Conservation (phyloP, 2,888 invertebrate species). For the Caenorhabditis sinica region DNA sequence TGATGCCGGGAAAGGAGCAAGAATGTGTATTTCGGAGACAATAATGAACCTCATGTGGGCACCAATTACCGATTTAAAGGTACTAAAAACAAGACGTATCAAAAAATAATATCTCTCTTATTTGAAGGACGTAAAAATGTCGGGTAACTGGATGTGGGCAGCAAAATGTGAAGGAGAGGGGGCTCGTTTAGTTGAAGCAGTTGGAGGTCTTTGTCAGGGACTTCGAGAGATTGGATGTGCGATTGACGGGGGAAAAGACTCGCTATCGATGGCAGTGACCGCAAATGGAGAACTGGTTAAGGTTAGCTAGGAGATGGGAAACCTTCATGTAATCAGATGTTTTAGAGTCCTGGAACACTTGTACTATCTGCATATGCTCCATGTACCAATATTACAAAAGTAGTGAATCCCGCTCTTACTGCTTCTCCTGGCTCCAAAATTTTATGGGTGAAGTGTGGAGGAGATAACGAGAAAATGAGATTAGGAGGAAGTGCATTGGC, state of each 20-base stretch:
- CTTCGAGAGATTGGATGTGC: conserved; percentile 92
- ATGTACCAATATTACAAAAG: conserved; percentile 91
- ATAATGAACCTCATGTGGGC: conserved; percentile 93
- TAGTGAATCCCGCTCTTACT: conserved; percentile 94
- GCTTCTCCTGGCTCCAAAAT: conserved; percentile 81
- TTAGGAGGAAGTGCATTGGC: conserved; percentile 95
- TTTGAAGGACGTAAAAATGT: conserved; percentile 93
- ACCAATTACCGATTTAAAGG: conserved; percentile 86
- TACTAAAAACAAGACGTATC: neutral
- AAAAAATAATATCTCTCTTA: conserved; percentile 2
- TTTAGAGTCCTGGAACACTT: conserved; percentile 89
- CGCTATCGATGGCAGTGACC: conserved; percentile 96
- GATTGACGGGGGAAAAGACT: conserved; percentile 97
- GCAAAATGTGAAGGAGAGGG: conserved; percentile 96
- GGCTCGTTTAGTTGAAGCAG: conserved; percentile 91
- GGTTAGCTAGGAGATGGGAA: conserved; percentile 25
- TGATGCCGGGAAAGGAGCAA: conserved; percentile 91
- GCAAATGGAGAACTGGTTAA: conserved; percentile 86
- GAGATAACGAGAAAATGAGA: conserved; percentile 84
- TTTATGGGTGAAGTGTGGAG: conserved; percentile 51
- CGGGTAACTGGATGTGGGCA: conserved; percentile 99
- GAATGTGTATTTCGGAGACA: conserved; percentile 96
- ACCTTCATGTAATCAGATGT: neutral
- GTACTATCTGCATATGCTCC: conserved; percentile 98
- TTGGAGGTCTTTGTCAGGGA: conserved; percentile 91